These are phyloP conservation scores for Lepus townsendii DNA, from an alignment of 2,797 vertebrate genomes.

Conservation along the genomic window DNA sequence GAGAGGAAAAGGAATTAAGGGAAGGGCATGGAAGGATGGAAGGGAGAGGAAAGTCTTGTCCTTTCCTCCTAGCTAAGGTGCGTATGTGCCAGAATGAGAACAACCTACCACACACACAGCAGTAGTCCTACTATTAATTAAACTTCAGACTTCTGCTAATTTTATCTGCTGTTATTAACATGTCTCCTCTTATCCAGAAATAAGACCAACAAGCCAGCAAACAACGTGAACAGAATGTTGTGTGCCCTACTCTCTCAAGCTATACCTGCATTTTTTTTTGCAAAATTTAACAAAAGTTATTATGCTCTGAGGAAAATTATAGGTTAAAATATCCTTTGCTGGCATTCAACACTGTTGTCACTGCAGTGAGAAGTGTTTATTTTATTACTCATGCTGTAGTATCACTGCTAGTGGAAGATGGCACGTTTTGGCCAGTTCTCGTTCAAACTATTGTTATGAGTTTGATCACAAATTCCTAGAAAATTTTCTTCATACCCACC, in stretches of 20 bases:
- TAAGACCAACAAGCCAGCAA: conserved; percentile 15
- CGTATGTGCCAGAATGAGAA: conserved; percentile 63
- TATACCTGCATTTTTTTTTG: conserved; percentile 21
- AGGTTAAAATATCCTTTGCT: not conserved
- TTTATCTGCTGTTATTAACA: conserved; percentile 9
- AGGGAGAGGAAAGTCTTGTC: conserved; percentile 27
- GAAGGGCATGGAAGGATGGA: not conserved
- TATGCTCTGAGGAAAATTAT: not conserved
- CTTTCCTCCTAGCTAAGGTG: conserved; percentile 67
- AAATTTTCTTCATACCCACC: not conserved
- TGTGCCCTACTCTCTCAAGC: not conserved
- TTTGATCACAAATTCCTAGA: not conserved
- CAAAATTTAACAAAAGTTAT: not conserved
- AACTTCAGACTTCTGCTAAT: conserved; percentile 11
- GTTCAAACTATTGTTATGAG: not conserved
- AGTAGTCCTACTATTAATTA: not conserved
- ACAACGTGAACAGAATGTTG: not conserved
- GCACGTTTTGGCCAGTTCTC: not conserved
- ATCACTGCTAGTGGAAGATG: not conserved
- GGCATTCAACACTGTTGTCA: not conserved
- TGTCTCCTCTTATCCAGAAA: conserved; percentile 45
- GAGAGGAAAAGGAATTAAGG: not conserved
- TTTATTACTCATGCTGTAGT: not conserved
- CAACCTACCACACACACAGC: not conserved
- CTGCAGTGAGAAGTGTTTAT: not conserved